These are phyloP conservation scores for Peromyscus aztecus DNA, from an alignment of 2,797 vertebrate genomes.

Conservation along the genomic window DNA sequence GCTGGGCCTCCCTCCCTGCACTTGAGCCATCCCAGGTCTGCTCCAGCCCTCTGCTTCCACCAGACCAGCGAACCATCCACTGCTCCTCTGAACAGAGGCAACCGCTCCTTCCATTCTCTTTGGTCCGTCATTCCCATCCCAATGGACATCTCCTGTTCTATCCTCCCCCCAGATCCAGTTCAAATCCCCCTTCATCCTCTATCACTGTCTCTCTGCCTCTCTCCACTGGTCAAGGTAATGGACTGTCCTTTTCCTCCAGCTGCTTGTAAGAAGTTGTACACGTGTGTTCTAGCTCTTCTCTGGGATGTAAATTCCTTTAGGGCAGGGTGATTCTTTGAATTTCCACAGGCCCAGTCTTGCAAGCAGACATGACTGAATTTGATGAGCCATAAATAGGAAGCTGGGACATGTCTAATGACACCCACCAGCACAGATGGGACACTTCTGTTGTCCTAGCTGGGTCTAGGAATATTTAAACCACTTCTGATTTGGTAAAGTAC, in stretches of 20 bases:
- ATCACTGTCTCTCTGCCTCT: background rate
- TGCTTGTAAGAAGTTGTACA: background rate
- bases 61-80: background rate
- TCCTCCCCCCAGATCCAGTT: background rate
- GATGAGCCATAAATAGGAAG: background rate
- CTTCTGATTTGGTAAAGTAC: background rate
- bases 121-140: background rate
- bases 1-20: background rate
- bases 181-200: background rate
- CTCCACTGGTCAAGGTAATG: background rate
- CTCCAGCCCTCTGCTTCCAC: background rate
- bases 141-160: background rate
- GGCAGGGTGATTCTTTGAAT: background rate
- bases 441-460: background rate
- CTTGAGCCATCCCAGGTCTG: background rate
- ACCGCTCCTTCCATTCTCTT: background rate
- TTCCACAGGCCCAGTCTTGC: slow-evolving; percentile 23
- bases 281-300: slow-evolving; percentile 1
- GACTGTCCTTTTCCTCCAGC: background rate
- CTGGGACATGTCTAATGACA: background rate
- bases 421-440: background rate
- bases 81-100: too few relatives aligned
- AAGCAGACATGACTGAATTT: slow-evolving; percentile 1
- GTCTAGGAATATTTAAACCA: background rate
- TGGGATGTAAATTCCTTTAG: background rate